Evolutionary conservation across 2,888 invertebrate genomes (phyloP), one percentile per base, ranked within the genome.

Genomic region (Tipula unca): DNA sequence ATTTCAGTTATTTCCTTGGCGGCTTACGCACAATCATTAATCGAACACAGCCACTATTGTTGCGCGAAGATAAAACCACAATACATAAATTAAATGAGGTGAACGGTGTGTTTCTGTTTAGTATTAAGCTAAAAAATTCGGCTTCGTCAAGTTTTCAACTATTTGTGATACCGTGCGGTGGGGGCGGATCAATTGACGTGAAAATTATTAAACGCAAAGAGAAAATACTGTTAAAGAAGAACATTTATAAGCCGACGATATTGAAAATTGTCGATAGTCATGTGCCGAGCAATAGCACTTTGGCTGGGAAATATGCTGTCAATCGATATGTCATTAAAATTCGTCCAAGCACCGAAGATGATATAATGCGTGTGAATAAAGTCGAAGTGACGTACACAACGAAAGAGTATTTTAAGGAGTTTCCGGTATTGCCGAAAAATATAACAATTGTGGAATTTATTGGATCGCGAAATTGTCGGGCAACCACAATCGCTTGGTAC

Each of bases 401-500:
- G 1, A 83, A 83, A 32, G 83, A 83, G 10, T 69, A 69, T 69
- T 69, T 69, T 86, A 91, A 92, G 1, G 90, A 89, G 85, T 87
- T 93, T 29, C 93, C 93, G 0, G 91, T 91, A 86, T 89, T 93
- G 87, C 93, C 93, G n/a, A 89, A 89, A 20, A 91, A 91, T 86
- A 91, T 91, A 13, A 91, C 91, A 14, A 91, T 93, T 0, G 90
- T 92, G 86, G 92, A 93, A 88, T 92, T 92, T 86, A 89, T 90
- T 83, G 90, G 92, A 3, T 88, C 91, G 69, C 88, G 91, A 86
- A 89, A 89, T 20, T 94, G 94, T 88, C 90, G 92, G 85, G 91
- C 92, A n/a, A 91, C 92, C 1, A 92, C 92, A 17, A 91, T 94
- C 17, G 93, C 93, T 29, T 94, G 94, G 94, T 89, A 92, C 86